A percentile compares a stretch with the other conserved stretches of the same genome.
Conservation (phyloP, 2,797 vertebrate genomes). For the Cercopithecus diana region DNA sequence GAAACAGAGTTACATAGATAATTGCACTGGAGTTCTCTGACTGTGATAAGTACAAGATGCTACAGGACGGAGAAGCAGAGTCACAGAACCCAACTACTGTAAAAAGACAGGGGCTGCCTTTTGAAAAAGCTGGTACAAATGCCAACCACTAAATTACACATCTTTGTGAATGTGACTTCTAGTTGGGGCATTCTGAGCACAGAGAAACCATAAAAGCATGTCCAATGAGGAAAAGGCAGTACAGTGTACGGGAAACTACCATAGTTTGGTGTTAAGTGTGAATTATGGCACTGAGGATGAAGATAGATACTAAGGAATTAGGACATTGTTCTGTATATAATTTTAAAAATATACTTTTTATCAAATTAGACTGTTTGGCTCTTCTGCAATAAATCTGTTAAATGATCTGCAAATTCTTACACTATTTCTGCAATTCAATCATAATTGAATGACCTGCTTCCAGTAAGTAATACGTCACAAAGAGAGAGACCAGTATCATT, state of each 20-base stretch:
- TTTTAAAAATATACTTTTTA: not conserved
- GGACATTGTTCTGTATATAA: not conserved
- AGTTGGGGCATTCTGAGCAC: not conserved
- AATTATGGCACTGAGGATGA: not conserved
- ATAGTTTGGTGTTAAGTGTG: not conserved
- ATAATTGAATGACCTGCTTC: not conserved
- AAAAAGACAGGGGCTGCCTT: not conserved
- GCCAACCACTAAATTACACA: not conserved
- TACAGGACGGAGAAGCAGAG: not conserved
- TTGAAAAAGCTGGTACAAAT: not conserved
- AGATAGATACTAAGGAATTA: not conserved
- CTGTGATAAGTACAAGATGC: not conserved
- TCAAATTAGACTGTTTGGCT: not conserved
- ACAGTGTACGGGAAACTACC: accelerated
- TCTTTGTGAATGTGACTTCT: not conserved
- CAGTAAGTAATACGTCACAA: not conserved
- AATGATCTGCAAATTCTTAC: not conserved
- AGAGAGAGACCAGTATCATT: not conserved
- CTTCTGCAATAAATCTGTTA: not conserved
- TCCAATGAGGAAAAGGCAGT: not conserved
- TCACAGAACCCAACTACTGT: not conserved
- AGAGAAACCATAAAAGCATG: not conserved
- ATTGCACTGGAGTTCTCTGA: not conserved
- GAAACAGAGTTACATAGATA: not conserved
- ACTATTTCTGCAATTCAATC: not conserved